A percentile compares a stretch with the other conserved stretches of the same genome.
Conservation (phyloP, 53 echinoderm and acorn worm genomes). For the Holothuria scabra region DNA sequence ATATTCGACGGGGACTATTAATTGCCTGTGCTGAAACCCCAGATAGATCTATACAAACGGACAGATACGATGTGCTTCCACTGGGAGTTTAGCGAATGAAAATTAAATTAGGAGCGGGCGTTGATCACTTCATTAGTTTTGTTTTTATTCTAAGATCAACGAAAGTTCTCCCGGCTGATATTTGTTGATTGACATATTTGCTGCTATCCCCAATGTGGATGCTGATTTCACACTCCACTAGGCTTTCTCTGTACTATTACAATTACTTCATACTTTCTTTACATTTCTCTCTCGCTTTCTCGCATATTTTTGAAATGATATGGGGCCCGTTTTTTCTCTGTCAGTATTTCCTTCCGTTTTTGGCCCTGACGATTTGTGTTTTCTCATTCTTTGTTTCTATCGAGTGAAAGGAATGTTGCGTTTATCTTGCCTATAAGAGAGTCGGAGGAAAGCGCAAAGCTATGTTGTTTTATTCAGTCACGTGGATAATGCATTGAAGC, state of each 20-base stretch:
- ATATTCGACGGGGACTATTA: constrained; percentile 42
- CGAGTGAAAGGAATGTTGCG: too few relatives aligned
- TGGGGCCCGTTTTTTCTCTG: too few relatives aligned
- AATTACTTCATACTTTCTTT: too few relatives aligned
- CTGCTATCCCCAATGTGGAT: not conserved
- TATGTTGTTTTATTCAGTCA: constrained; percentile 36
- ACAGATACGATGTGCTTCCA: not conserved
- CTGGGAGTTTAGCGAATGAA: constrained; percentile 40
- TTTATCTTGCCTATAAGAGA: too few relatives aligned
- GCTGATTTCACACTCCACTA: constrained; percentile 24
- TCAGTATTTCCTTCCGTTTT: too few relatives aligned
- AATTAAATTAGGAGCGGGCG: constrained; percentile 35
- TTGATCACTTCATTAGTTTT: constrained; percentile 46
- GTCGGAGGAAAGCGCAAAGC: not conserved
- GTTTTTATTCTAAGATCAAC: constrained; percentile 44
- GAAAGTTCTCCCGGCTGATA: constrained; percentile 29
- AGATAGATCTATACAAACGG: constrained; percentile 33
- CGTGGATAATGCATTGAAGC: constrained; percentile 1
- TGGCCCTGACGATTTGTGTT: too few relatives aligned
- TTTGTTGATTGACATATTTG: constrained; percentile 32
- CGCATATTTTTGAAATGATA: too few relatives aligned
- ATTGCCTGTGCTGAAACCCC: constrained; percentile 21
- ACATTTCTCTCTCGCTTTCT: too few relatives aligned
- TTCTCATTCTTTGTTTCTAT: too few relatives aligned
- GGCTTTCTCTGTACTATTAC: not conserved